A percentile compares a stretch with the other conserved stretches of the same genome.
Conservation (phyloP, 2,888 invertebrate genomes). For the Harpalus rubripes region DNA sequence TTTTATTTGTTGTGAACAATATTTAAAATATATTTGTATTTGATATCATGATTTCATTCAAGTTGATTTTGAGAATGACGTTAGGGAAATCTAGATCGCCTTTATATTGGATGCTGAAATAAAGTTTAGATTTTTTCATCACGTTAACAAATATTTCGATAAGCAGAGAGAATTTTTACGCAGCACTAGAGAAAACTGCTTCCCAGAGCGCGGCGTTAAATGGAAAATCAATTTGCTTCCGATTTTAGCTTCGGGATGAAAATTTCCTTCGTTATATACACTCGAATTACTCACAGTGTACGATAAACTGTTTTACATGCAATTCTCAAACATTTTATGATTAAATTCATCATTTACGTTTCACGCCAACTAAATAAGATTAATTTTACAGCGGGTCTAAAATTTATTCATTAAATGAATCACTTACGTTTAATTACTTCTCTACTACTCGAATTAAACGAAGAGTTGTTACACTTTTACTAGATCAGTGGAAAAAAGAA, state of each 20-base stretch:
- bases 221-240: constrained; percentile 5
- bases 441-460: not conserved
- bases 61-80: not conserved
- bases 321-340: not conserved
- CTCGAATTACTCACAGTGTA: not conserved
- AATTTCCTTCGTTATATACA: constrained; percentile 3
- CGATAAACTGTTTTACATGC: not conserved
- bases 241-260: constrained; percentile 5
- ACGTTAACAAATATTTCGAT: constrained; percentile 3
- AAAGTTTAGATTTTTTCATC: constrained; percentile 2
- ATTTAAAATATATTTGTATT: no score
- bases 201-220: not conserved
- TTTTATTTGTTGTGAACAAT: no score
- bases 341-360: not conserved
- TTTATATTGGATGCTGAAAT: not conserved
- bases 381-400: not conserved
- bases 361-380: not conserved
- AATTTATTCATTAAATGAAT: constrained; percentile 4
- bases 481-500: not conserved
- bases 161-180: constrained; percentile 2
- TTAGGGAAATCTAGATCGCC: not conserved
- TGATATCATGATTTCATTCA: no score
- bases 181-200: constrained; percentile 1
- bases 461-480: not conserved
- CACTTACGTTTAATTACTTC: not conserved